Evolutionary conservation across 1,140 invertebrate species (phyloP), one percentile per base, ranked within the genome.

Genomic region (Littorina saxatilis): DNA sequence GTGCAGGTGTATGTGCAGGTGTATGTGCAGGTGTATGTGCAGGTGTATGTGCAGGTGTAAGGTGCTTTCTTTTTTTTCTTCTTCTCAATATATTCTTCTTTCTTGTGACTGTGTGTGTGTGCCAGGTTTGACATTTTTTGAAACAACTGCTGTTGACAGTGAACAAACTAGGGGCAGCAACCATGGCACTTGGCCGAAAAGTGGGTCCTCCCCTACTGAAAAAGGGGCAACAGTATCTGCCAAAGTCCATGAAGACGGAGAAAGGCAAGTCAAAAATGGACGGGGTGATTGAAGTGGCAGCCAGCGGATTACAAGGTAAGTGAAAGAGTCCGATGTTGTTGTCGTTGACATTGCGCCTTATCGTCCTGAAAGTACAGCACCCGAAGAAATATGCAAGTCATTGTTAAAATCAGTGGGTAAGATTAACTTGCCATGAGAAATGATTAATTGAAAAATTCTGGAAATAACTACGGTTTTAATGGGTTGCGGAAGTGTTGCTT

Each of bases 131-230:
- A 47, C 20, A 68, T 29, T 1, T 17, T 32, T 68, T 27, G n/a
- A n/a, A n/a, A n/a, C n/a, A n/a, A n/a, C n/a, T 66, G 3, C 32
- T 66, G 15, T 66, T 11, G n/a, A 68, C 77, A 95, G 95, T 95
- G 58, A 93, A 92, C 32, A 94, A 95, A 90, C 92, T 96, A 61
- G 95, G 95, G 52, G 90, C 92, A 35, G 95, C 95, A 2, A 95
- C 95, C 2, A 85, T 94, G 84, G 93, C 93, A 17, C 88, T 96
- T 15, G 95, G 95, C 2, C 91, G 92, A 61, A 94, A 93, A 78
- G 82, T 95, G 73, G 95, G 95, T 11, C 95, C 95, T 7, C 95
- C 95, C 85, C 92, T 96, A 7, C 94, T 95, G 77, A 93, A 93
- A 85, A 94, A 95, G 61, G 94, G 95, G 0, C 93, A 94, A 0